phyloP scores from a whole-genome alignment of 2,888 invertebrate species.

The Thecocarcelia acutangulata region DNA sequence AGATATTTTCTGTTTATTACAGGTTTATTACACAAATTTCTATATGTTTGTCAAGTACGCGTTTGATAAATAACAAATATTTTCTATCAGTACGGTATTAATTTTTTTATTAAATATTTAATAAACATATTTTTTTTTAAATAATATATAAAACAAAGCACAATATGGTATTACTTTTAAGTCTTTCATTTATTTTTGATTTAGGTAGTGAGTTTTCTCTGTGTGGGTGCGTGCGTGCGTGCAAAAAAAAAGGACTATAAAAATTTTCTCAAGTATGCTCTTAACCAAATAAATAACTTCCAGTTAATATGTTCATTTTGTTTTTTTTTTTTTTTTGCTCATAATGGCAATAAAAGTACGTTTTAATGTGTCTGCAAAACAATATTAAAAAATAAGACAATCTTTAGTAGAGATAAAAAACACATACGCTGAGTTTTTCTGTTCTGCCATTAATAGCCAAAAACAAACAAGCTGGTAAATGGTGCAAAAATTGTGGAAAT shows the following conservation, averaged over 20 bases:
- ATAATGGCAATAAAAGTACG: constrained; percentile 57
- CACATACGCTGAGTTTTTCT: background rate
- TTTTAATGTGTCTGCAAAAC: constrained; percentile 57
- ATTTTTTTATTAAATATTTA: background rate
- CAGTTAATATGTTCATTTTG: constrained; percentile 18
- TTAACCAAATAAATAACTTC: background rate
- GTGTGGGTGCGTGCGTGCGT: background rate
- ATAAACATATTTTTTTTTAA: background rate
- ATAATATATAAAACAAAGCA: background rate
- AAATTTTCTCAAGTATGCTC: background rate
- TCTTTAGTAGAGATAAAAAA: constrained; percentile 10
- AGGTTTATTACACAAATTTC: too few species aligned
- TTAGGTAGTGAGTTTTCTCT: too few species aligned
- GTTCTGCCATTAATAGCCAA: constrained; percentile 35
- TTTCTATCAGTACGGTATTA: too few species aligned
- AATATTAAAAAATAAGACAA: constrained; percentile 50
- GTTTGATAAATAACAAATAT: too few species aligned
- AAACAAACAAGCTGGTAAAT: constrained; percentile 19
- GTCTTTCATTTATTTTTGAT: too few species aligned
- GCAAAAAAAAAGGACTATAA: constrained; percentile 4
- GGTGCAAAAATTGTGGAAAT: constrained; percentile 9
- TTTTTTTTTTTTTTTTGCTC: too few species aligned
- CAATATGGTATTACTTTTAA: too few species aligned
- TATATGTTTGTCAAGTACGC: too few species aligned
- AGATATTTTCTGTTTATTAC: too few species aligned